Evolutionary conservation across 2,797 vertebrate species (phyloP), one percentile per base, ranked within the genome.

Genomic region (Podarcis siculus): DNA sequence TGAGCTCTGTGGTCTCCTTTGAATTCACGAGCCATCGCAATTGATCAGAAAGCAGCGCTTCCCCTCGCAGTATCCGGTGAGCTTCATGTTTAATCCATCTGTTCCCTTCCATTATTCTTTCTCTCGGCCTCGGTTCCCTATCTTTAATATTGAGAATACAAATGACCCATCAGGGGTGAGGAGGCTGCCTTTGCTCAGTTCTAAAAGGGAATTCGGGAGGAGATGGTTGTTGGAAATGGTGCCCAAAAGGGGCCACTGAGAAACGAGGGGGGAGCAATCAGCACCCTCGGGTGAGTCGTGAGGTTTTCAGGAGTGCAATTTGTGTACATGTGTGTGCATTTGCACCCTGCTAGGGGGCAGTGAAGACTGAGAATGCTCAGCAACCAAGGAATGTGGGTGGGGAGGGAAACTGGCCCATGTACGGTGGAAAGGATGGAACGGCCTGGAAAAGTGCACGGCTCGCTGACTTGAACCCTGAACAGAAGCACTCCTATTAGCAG

Each of bases 21-120:
- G 58, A 35, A 10, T 0, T 37, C 69, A 23, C 27, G 49, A 64
- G 69, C 17, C 0, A 0, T 25, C 76, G 49, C 15, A 45, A 72
- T 30, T 75, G 72, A 58, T 69, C 45, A 58, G 89, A 84, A 69
- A 91, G 35, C 83, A 84, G 49, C 1, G 8, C 17, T 89, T 89
- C 30, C 45, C 66, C 35, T 90, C 25, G 25, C 1, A 1, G 49
- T 30, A 8, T 61, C 7, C 42, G 87, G 10, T 5, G 9, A 86
- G 91, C 86, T 76, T 76, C 1, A 0, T 27, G 25, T 75, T 32
- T 75, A 82, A 58, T 61, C 21, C 64, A 30, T 45, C 64, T 39
- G 6, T 25, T 5, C 27, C 25, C 21, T 1, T 30, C 58, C 58
- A 37, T 15, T 25, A 55, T 72, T 72, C 66, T 23, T 71, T 71